Evolutionary conservation across 2,888 invertebrate species (phyloP), one percentile per base, ranked within the genome.

Genomic region (Sylvicola cinctus): DNA sequence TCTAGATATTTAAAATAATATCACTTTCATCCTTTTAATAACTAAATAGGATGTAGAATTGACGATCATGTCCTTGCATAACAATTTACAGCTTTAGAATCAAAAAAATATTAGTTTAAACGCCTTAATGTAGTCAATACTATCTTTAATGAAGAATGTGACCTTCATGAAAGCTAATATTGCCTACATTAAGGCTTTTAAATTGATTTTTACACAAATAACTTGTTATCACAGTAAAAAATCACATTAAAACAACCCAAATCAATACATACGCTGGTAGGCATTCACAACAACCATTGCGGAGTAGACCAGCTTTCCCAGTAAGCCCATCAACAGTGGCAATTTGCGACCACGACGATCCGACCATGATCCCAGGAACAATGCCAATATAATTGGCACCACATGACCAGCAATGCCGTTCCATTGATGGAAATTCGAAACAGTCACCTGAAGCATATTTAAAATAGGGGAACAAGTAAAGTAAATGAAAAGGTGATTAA

Each of bases 341-440:
- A 74, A 52, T 51, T 84, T 84, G 33, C 77, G 58, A 1, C 84
- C 84, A 2, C 79, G 62, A 40, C 72, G 70, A 50, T 84, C 84
- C 36, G 80, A 81, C 66, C 83, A 84, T 1, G 83, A 70, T 1
- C 84, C 84, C 39, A 81, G 59, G 50, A 83, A 81, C 36, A 84
- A 63, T 0, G 83, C 80, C 26, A 85, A 53, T 2, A 81, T 49
- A 15, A 84, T 70, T 3, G 83, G 83, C 30, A 79, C 70, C 0
- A 70, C 52, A 45, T 81, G 77, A 1, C 71, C 70, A 0, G 76
- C 72, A 13, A 83, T 68, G 39, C 74, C 71, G 46, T 80, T 78
- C 72, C 75, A 80, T 52, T 80, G 76, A 46, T 74, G 73, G 46
- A 83, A 83, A 36, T 64, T 63, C 2, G 80, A 70, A 1, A 76